Conservation (phyloP, 1,140 invertebrate genomes). For the Drosophila insularis region DNA sequence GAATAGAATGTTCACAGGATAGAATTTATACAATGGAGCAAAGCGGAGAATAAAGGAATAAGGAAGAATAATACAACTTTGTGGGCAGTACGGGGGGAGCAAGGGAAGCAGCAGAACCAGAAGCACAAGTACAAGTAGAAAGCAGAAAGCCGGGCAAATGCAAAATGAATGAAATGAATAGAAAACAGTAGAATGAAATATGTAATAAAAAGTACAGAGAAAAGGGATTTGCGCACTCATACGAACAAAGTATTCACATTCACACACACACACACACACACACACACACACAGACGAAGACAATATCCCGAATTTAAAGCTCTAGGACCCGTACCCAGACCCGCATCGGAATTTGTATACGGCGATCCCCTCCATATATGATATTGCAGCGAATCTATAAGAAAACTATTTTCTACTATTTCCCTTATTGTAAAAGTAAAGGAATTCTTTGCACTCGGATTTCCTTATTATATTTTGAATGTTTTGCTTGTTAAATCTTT, state of each 20-base stretch:
- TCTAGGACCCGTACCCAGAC: neutral
- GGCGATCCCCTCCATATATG: neutral
- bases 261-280: neutral
- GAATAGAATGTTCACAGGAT: constrained; percentile 45
- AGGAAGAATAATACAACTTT: constrained; percentile 55
- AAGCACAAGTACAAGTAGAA: constrained; percentile 2
- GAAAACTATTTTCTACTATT: neutral
- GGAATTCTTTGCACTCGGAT: too few relatives aligned
- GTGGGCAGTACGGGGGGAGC: constrained; percentile 26
- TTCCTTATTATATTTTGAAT: neutral
- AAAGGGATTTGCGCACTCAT: constrained; percentile 9
- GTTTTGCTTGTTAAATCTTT: neutral
- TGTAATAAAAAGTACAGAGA: constrained; percentile 41
- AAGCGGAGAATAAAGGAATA: constrained; percentile 48
- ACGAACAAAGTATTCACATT: constrained; percentile 23
- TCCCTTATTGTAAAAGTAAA: too few relatives aligned
- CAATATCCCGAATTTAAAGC: neutral
- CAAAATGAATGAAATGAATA: constrained; percentile 60
- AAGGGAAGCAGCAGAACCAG: constrained; percentile 20
- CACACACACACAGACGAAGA: neutral
- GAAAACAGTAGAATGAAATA: constrained; percentile 43
- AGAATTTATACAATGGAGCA: constrained; percentile 37
- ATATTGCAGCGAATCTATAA: neutral
- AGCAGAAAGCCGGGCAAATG: constrained; percentile 47
- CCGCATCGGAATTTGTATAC: neutral